Percentiles rank a stretch among this genome's conserved stretches.
Conservation (phyloP, 2,888 invertebrate species). For the Drosophila mimica region DNA sequence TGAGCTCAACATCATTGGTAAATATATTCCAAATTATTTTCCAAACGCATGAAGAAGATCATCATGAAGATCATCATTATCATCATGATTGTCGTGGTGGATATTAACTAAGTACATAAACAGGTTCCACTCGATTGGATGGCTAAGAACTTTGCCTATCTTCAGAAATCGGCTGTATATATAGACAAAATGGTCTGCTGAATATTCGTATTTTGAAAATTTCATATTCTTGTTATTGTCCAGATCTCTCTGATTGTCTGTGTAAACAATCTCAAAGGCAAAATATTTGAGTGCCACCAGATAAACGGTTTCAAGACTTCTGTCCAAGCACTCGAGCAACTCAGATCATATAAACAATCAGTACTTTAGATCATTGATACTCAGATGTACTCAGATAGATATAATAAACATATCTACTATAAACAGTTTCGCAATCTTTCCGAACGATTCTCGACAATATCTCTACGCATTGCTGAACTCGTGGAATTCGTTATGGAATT, state of each 20-base stretch:
- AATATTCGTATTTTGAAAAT: neutral
- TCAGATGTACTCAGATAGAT: neutral
- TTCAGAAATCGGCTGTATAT: neutral
- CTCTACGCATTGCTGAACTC: neutral
- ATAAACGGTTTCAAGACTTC: neutral
- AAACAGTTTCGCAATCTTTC: constrained; percentile 1
- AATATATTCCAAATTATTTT: constrained; percentile 9
- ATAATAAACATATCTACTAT: neutral
- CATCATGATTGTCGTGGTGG: neutral
- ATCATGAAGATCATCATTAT: neutral
- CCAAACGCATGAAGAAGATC: too few relatives aligned
- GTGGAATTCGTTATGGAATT: constrained; percentile 1
- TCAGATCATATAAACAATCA: neutral
- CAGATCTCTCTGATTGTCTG: neutral
- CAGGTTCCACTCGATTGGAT: neutral
- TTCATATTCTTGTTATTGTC: neutral
- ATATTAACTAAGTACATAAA: too few relatives aligned
- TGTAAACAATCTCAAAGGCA: neutral
- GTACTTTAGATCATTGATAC: neutral
- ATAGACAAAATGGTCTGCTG: neutral
- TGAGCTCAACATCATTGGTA: constrained; percentile 3
- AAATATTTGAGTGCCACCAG: neutral
- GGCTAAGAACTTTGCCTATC: neutral
- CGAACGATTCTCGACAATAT: constrained; percentile 4
- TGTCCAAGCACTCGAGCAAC: constrained; percentile 1